These are phyloP conservation scores for Pristis pectinata DNA, from an alignment of 2,797 vertebrate genomes.

Conservation along the genomic window DNA sequence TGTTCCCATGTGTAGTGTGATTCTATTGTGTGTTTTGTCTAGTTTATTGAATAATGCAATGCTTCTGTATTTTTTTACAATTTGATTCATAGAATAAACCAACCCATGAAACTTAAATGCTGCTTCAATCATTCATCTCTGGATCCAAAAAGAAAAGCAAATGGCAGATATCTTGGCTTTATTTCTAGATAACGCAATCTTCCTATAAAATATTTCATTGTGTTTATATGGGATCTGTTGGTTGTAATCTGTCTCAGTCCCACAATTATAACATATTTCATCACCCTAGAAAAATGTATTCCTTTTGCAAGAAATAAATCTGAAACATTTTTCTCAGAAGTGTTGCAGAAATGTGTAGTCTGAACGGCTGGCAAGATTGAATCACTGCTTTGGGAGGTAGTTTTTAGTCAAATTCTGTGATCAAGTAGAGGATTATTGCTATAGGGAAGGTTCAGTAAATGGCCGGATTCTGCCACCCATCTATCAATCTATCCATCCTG, in stretches of 20 bases:
- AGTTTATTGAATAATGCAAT: neutral
- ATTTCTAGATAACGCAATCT: neutral
- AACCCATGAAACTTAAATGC: neutral
- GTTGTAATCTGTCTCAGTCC: neutral
- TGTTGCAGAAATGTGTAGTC: neutral
- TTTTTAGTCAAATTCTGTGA: neutral
- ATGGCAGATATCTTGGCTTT: neutral
- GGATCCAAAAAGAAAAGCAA: neutral
- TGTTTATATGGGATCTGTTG: neutral
- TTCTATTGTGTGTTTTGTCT: neutral
- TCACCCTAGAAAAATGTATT: neutral
- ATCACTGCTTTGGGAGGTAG: neutral
- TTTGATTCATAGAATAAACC: constrained; percentile 7
- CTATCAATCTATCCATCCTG: neutral
- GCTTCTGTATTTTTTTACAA: neutral
- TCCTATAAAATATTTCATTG: neutral
- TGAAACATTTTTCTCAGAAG: neutral
- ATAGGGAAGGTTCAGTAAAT: neutral
- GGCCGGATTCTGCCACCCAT: neutral
- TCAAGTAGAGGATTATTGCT: neutral
- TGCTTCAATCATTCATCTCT: neutral
- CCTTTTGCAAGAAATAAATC: neutral
- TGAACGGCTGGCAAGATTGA: neutral
- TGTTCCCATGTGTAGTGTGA: neutral
- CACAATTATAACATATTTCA: neutral